Evolutionary conservation across 2,888 invertebrate genomes (phyloP), one percentile per base, ranked within the genome.

Genomic region (Ectemnius lituratus): DNA sequence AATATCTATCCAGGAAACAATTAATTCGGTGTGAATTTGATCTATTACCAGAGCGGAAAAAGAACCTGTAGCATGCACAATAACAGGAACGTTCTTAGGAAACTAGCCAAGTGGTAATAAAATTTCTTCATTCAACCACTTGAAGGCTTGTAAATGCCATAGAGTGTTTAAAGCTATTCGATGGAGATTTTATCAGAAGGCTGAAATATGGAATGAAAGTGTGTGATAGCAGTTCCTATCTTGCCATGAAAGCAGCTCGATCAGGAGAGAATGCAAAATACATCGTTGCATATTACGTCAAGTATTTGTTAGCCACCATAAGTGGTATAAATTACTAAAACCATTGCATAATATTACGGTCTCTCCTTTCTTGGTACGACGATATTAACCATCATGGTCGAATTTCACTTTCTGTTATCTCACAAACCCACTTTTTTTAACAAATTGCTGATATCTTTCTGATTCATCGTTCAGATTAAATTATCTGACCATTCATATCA

Each of bases 271-370:
- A 76, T 73, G 59, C 60, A 49, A 67, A 62, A 23, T 56, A 59
- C 56, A 18, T 58, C 18, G 37, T 59, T 65, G 49, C 59, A 45
- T 46, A n/a, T 52, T 45, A 49, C 8, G 37, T 11, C 11, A 8
- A 37, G 37, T 66, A 59, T 75, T 81, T 66, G 64, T 73, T 77
- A 83, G 73, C 70, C 8, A 8, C 37, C 78, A 63, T 62, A 64
- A 72, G 58, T 45, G 64, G 59, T 76, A 76, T 81, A 76, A 84
- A 82, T 85, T 82, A 83, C 81, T 70, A 68, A 72, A 56, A 73
- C 20, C 56, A 67, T 88, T 88, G 77, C 85, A 82, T 83, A 88
- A 88, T 74, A 79, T 72, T 81, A 76, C 83, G 86, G 86, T 88
- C 86, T 88, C 85, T 87, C 85, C 84, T 88, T 86, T 85, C 84